A percentile compares a stretch with the other conserved stretches of the same genome.
Evolutionary conservation across 2,888 invertebrate genomes (phyloP).

Genomic region (Zygogramma bicolorata): DNA sequence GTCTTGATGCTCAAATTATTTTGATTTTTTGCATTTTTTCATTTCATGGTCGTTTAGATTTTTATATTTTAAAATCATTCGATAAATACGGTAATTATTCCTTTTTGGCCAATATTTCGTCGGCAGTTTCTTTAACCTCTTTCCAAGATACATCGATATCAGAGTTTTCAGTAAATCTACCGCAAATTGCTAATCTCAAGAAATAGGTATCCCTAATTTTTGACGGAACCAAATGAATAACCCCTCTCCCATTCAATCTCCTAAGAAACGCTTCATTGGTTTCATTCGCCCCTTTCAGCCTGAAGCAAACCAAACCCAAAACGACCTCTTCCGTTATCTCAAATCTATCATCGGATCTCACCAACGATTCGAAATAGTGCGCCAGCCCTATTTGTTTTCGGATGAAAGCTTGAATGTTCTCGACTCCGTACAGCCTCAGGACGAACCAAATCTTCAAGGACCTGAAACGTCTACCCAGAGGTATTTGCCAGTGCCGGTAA

Average conservation of each 20-base stretch:
- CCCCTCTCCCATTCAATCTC: conserved; percentile 88
- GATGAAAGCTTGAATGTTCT: conserved; percentile 88
- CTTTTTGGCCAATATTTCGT: conserved; percentile 71
- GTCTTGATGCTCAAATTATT: no score
- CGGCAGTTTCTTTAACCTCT: conserved; percentile 82
- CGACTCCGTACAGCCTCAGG: conserved; percentile 89
- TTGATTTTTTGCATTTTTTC: no score
- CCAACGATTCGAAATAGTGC: conserved; percentile 85
- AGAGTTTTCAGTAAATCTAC: conserved; percentile 81
- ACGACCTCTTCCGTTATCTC: conserved; percentile 90
- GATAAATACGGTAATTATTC: no score
- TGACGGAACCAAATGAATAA: conserved; percentile 93
- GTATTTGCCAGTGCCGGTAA: conserved; percentile 89
- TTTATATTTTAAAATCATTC: no score
- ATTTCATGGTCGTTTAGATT: no score
- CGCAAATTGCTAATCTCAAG: conserved; percentile 91
- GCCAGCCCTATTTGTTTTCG: conserved; percentile 89
- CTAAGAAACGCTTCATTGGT: conserved; percentile 85
- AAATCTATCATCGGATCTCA: conserved; percentile 83
- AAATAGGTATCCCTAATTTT: conserved; percentile 88
- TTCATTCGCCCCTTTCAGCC: conserved; percentile 88
- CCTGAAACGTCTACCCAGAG: conserved; percentile 89
- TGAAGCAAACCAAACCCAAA: conserved; percentile 97
- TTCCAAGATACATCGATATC: conserved; percentile 91
- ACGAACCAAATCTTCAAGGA: conserved; percentile 95